Conservation (phyloP, 2,888 invertebrate species). For the Chaitophorus viminalis region DNA sequence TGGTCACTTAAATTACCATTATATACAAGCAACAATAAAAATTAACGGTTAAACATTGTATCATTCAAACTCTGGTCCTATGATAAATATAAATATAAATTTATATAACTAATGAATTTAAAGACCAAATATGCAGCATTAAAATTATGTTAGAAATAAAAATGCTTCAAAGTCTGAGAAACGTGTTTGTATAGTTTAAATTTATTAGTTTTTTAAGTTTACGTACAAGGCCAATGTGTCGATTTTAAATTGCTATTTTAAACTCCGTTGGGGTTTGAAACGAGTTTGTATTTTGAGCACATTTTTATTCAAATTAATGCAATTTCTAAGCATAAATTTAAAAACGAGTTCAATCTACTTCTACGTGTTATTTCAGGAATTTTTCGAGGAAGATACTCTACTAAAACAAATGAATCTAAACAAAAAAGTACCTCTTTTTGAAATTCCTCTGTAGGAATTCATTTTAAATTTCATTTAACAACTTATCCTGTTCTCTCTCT, state of each 20-base stretch:
- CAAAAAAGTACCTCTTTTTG: not conserved
- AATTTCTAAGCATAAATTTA: slow-evolving; percentile 31
- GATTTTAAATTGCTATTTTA: slow-evolving; percentile 15
- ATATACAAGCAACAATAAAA: too few relatives aligned
- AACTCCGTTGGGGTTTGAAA: not conserved
- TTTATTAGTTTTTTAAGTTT: not conserved
- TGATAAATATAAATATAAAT: too few relatives aligned
- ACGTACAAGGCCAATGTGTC: not conserved
- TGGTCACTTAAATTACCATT: too few relatives aligned
- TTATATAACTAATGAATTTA: too few relatives aligned
- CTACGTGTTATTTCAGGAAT: slow-evolving; percentile 31
- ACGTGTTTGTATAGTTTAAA: not conserved
- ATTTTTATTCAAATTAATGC: slow-evolving; percentile 34
- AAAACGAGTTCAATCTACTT: not conserved
- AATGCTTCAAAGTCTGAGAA: not conserved
- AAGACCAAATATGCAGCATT: too few relatives aligned
- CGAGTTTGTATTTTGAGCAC: slow-evolving; percentile 8
- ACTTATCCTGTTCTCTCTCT: too few relatives aligned
- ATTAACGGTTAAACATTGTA: too few relatives aligned
- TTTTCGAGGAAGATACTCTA: not conserved
- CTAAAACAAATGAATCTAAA: not conserved
- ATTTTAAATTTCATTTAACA: slow-evolving; percentile 32
- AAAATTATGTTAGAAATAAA: too few relatives aligned
- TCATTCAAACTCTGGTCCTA: too few relatives aligned
- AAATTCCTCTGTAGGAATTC: not conserved